Conservation (phyloP, 2,113 vertebrate species). For the Ammodytes dubius region DNA sequence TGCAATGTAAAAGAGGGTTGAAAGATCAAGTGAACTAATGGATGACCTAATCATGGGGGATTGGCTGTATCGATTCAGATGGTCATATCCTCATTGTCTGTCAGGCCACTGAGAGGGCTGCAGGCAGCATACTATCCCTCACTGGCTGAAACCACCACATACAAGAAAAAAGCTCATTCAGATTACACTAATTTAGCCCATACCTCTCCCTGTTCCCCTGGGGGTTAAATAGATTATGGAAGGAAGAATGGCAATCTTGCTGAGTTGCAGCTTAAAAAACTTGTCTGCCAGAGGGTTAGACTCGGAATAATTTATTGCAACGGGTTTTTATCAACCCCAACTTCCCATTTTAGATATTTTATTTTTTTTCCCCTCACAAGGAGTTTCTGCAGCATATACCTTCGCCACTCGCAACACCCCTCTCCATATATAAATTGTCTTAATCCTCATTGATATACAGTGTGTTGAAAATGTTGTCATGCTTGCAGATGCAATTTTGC, state of each 20-base stretch:
- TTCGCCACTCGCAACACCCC: not conserved
- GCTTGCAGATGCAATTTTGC: slow-evolving; percentile 78
- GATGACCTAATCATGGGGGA: slow-evolving; percentile 80
- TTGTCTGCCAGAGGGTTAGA: slow-evolving; percentile 66
- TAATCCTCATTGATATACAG: slow-evolving; percentile 73
- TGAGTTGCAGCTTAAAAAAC: slow-evolving; percentile 73
- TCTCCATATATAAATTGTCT: slow-evolving; percentile 58
- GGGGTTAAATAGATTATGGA: slow-evolving; percentile 75
- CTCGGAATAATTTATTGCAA: slow-evolving; percentile 67
- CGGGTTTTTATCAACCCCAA: slow-evolving; percentile 56
- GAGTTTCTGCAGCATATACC: slow-evolving; percentile 20
- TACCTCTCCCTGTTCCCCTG: slow-evolving; percentile 61
- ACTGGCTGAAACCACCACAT: slow-evolving; percentile 63
- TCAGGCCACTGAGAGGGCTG: slow-evolving; percentile 48
- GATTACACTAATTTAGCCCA: slow-evolving; percentile 76
- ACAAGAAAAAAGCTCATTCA: slow-evolving; percentile 69
- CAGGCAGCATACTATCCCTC: slow-evolving; percentile 56
- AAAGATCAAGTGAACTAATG: slow-evolving; percentile 81
- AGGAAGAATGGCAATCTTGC: slow-evolving; percentile 71
- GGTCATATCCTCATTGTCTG: slow-evolving; percentile 74
- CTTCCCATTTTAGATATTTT: slow-evolving; percentile 38
- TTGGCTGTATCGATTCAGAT: slow-evolving; percentile 74
- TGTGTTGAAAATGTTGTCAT: slow-evolving; percentile 67
- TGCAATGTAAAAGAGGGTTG: slow-evolving; percentile 63
- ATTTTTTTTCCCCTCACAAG: slow-evolving; percentile 23